phyloP scores from a whole-genome alignment of 1,140 invertebrate genomes.

The Caerostris darwini region DNA sequence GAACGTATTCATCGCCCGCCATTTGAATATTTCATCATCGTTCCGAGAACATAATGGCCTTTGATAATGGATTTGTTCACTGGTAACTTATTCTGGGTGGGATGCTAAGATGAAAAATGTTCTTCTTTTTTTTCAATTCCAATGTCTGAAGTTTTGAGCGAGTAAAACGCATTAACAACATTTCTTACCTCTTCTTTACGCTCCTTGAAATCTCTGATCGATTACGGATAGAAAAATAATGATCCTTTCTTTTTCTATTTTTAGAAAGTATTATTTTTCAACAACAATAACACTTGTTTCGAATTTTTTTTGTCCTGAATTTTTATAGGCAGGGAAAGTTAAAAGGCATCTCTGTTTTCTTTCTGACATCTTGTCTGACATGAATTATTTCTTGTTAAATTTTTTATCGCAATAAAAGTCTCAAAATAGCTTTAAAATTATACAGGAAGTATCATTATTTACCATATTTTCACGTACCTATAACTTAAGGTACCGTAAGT shows the following conservation, averaged over 20 bases:
- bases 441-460: too few relatives aligned
- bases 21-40: constrained; percentile 64
- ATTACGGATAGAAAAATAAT: not conserved
- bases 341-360: too few relatives aligned
- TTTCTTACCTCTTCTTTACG: not conserved
- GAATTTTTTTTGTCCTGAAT: too few relatives aligned
- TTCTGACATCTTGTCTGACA: too few relatives aligned
- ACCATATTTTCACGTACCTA: too few relatives aligned
- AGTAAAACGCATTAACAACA: not conserved
- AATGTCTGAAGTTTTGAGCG: not conserved
- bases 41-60: constrained; percentile 19
- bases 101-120: not conserved
- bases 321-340: too few relatives aligned
- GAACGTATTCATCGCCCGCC: not conserved
- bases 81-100: not conserved
- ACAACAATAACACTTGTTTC: too few relatives aligned
- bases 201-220: not conserved
- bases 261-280: too few relatives aligned
- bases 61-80: constrained; percentile 36
- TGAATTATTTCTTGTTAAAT: too few relatives aligned
- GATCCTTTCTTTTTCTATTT: not conserved
- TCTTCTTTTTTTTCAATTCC: not conserved
- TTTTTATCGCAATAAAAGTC: too few relatives aligned
- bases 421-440: too few relatives aligned
- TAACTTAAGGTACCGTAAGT: too few relatives aligned